phyloP scores from a whole-genome alignment of 2,113 vertebrate genomes.

The Tupaia chinensis region DNA sequence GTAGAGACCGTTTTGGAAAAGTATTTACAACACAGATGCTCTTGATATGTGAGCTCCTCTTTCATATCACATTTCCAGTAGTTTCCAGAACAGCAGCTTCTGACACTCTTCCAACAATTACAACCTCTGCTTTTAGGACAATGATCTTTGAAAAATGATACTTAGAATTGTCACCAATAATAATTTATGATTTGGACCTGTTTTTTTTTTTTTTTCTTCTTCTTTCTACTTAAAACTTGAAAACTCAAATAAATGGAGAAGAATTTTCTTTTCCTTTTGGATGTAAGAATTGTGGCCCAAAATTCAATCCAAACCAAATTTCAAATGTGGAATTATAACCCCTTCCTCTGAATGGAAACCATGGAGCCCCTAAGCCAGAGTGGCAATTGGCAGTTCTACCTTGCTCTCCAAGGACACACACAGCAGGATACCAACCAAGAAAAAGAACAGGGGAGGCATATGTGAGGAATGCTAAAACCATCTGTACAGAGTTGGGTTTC shows the following conservation, averaged over 20 bases:
- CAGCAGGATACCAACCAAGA: constrained; percentile 72
- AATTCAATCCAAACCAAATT: constrained; percentile 81
- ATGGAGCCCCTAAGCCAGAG: constrained; percentile 67
- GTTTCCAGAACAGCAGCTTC: background rate
- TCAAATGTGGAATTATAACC: constrained; percentile 72
- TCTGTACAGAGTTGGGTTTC: constrained; percentile 65
- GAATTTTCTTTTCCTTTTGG: constrained; percentile 38
- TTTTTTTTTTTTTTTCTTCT: background rate
- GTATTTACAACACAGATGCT: background rate
- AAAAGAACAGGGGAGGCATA: constrained; percentile 73
- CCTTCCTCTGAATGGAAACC: constrained; percentile 75
- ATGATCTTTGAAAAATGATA: constrained; percentile 7
- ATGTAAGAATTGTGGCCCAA: constrained; percentile 56
- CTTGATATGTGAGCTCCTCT: background rate
- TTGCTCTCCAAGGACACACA: constrained; percentile 64
- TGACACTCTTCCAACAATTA: background rate
- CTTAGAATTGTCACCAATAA: constrained; percentile 31
- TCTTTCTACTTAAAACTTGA: constrained; percentile 60
- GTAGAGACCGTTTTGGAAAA: constrained; percentile 8
- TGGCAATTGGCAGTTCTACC: constrained; percentile 75
- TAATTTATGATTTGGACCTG: constrained; percentile 46
- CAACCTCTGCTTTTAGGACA: background rate
- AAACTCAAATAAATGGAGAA: background rate
- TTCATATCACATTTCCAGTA: background rate
- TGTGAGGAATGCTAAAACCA: constrained; percentile 73